Evolutionary conservation across 2,888 invertebrate species (phyloP).

Genomic region (Drosophila diplacantha): DNA sequence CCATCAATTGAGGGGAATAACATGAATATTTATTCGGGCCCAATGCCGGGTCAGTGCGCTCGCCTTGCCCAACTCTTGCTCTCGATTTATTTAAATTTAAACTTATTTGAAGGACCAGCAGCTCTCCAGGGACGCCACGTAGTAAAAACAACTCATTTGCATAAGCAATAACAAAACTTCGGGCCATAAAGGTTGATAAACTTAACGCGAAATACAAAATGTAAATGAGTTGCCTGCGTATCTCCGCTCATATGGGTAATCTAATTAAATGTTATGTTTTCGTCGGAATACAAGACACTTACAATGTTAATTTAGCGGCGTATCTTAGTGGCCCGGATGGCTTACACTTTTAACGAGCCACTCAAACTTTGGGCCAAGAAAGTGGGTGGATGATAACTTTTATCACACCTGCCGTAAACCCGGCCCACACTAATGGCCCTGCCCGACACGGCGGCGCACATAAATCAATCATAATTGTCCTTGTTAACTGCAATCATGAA

Average conservation of each 20-base stretch:
- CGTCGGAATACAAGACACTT: slow-evolving; percentile 42
- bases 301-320: slow-evolving; percentile 43
- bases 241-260: slow-evolving; percentile 53
- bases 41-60: slow-evolving; percentile 15
- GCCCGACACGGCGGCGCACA: slow-evolving; percentile 54
- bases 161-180: slow-evolving; percentile 55
- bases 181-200: slow-evolving; percentile 57
- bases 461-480: slow-evolving; percentile 73
- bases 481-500: slow-evolving; percentile 73
- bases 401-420: slow-evolving; percentile 38
- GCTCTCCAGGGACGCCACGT: slow-evolving; percentile 1
- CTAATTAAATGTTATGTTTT: slow-evolving; percentile 66
- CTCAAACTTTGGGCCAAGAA: slow-evolving; percentile 50
- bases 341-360: slow-evolving; percentile 55
- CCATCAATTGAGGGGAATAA: slow-evolving; percentile 36
- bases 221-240: slow-evolving; percentile 46
- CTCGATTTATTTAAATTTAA: slow-evolving; percentile 13
- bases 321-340: slow-evolving; percentile 37
- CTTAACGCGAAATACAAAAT: slow-evolving; percentile 45
- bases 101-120: background rate
- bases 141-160: slow-evolving; percentile 46
- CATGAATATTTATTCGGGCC: slow-evolving; percentile 20
- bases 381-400: slow-evolving; percentile 25
- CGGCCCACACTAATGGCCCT: slow-evolving; percentile 49
- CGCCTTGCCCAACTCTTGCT: background rate